These are phyloP conservation scores for Phalacrocorax brasilianus DNA, from an alignment of 2,113 vertebrate genomes.

Conservation along the genomic window DNA sequence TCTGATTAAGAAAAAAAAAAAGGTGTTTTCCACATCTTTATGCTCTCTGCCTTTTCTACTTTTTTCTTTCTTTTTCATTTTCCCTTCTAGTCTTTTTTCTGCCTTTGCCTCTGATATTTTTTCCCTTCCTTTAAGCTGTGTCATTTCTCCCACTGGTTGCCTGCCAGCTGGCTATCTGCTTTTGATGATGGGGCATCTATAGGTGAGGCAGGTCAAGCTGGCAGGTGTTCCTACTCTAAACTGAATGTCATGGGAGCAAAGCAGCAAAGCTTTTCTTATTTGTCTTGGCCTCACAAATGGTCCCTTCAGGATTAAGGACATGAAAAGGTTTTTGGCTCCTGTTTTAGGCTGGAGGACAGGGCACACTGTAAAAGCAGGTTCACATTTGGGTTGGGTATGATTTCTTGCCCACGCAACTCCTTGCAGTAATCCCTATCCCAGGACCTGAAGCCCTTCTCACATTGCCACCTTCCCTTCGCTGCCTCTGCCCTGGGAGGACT, in stretches of 20 bases:
- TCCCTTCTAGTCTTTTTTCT: neutral
- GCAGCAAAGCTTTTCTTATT: neutral
- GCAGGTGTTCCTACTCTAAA: neutral
- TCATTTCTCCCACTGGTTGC: neutral
- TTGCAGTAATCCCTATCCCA: neutral
- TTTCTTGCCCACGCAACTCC: neutral
- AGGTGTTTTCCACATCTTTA: neutral
- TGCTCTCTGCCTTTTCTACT: neutral
- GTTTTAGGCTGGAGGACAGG: neutral
- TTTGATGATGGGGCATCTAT: neutral
- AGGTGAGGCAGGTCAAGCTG: neutral
- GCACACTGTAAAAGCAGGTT: neutral
- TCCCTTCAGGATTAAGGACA: neutral
- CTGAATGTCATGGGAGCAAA: neutral
- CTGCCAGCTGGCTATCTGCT: neutral
- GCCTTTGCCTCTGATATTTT: neutral
- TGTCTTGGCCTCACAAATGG: neutral
- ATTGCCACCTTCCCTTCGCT: neutral
- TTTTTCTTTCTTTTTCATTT: neutral
- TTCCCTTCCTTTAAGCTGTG: neutral
- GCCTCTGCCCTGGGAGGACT: neutral
- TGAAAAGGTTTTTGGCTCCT: neutral
- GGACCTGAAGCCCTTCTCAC: neutral
- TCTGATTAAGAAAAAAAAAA: neutral
- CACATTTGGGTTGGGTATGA: rapidly evolving